Conservation (phyloP, 1,140 invertebrate species). For the Aphaenogaster ashmeadi region DNA sequence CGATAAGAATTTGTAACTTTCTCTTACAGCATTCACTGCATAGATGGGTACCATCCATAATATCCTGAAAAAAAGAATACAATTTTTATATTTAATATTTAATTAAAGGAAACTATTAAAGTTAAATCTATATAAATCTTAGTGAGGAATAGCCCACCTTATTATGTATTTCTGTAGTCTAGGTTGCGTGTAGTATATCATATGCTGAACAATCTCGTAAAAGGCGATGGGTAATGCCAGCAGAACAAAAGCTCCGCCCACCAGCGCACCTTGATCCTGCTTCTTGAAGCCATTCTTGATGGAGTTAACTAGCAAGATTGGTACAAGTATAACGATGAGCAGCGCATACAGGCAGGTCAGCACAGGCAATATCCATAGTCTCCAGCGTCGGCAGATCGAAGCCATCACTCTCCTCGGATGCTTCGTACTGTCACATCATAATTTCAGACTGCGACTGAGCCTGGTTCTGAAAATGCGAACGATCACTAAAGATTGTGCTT, state of each 20-base stretch:
- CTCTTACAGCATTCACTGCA: conserved; percentile 96
- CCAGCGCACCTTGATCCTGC: conserved; percentile 92
- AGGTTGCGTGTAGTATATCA: conserved; percentile 97
- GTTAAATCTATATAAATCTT: background rate
- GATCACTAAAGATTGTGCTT: background rate
- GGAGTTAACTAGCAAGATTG: conserved; percentile 92
- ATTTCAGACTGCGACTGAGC: conserved; percentile 15
- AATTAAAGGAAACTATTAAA: background rate
- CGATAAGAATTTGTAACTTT: conserved; percentile 55
- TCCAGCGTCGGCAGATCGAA: conserved; percentile 91
- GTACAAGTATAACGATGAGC: conserved; percentile 94
- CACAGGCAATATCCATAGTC: conserved; percentile 95
- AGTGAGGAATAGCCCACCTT: conserved; percentile 87
- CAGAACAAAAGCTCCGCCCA: conserved; percentile 96
- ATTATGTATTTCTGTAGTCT: conserved; percentile 98
- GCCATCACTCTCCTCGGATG: conserved; percentile 79
- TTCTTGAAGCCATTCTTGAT: conserved; percentile 91
- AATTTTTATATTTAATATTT: conserved; percentile 14
- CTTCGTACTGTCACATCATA: conserved; percentile 73
- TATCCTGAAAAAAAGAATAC: conserved; percentile 90
- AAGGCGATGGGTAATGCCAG: conserved; percentile 96
- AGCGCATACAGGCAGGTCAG: conserved; percentile 93
- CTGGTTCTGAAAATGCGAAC: background rate
- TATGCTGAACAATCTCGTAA: conserved; percentile 97
- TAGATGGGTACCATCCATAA: conserved; percentile 99